Conservation (phyloP, 2,113 vertebrate genomes). For the Pterophyllum scalare region DNA sequence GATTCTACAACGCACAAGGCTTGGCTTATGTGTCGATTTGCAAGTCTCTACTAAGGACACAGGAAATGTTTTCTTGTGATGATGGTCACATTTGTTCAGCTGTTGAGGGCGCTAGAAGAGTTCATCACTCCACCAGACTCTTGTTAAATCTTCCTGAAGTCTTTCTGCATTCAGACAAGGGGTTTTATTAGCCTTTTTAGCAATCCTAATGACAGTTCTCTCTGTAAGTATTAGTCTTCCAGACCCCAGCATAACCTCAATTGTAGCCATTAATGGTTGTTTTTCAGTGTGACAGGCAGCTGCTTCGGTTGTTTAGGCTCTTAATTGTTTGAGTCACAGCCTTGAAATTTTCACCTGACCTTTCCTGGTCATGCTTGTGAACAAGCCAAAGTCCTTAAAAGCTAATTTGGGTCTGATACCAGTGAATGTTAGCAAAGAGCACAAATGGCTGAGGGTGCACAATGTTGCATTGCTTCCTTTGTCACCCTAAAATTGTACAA, state of each 20-base stretch:
- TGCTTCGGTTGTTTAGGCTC: background rate
- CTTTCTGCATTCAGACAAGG: background rate
- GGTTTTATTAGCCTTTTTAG: background rate
- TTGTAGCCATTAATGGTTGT: background rate
- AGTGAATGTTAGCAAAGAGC: background rate
- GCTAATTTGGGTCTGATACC: background rate
- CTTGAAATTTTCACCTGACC: background rate
- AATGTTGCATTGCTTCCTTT: background rate
- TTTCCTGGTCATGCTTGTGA: background rate
- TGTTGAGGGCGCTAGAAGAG: background rate
- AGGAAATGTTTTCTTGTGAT: slow-evolving; percentile 2
- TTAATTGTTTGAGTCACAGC: background rate
- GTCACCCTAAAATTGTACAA: background rate
- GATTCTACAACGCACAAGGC: background rate
- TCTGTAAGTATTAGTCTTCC: background rate
- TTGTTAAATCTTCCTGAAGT: background rate
- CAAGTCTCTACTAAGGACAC: background rate
- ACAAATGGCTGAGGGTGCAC: background rate
- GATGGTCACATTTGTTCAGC: background rate
- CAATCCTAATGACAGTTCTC: background rate
- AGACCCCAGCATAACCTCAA: background rate
- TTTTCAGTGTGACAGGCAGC: background rate
- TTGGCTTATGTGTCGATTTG: slow-evolving; percentile 1
- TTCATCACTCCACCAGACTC: background rate
- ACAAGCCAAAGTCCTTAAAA: background rate